These are phyloP conservation scores for Alviniconcha marisindica DNA, from an alignment of 1,140 invertebrate species.

Conservation along the genomic window DNA sequence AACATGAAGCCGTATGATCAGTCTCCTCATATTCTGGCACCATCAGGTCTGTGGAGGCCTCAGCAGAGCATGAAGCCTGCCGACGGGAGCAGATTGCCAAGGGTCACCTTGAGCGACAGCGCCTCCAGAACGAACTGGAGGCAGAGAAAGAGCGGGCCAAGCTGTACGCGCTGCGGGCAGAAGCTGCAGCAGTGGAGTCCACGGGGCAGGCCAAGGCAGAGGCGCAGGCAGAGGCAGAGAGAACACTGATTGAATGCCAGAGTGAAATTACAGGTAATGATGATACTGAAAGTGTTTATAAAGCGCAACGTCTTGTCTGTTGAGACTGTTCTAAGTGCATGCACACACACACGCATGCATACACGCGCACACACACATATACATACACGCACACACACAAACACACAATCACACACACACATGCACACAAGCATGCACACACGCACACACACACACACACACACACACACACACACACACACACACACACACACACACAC, in stretches of 20 bases:
- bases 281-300: neutral
- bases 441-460: too few relatives aligned
- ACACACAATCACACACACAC: too few relatives aligned
- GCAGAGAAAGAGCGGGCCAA: conserved; percentile 64
- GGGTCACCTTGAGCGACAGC: conserved; percentile 70
- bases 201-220: conserved; percentile 72
- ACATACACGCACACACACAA: too few relatives aligned
- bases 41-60: conserved; percentile 64
- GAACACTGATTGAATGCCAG: conserved; percentile 68
- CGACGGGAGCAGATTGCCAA: conserved; percentile 67
- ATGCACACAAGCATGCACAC: too few relatives aligned
- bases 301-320: too few relatives aligned
- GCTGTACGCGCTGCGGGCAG: conserved; percentile 62
- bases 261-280: conserved; percentile 68
- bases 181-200: conserved; percentile 66
- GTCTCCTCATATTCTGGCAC: too few relatives aligned
- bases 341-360: too few relatives aligned
- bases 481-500: too few relatives aligned
- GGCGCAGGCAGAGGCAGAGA: conserved; percentile 69
- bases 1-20: conserved; percentile 70
- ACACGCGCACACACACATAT: too few relatives aligned
- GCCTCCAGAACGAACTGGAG: conserved; percentile 66
- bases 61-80: conserved; percentile 67
- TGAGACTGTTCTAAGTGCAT: too few relatives aligned
- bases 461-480: too few relatives aligned